Conservation (phyloP, 2,797 vertebrate species). For the Dromococcyx pavoninus region DNA sequence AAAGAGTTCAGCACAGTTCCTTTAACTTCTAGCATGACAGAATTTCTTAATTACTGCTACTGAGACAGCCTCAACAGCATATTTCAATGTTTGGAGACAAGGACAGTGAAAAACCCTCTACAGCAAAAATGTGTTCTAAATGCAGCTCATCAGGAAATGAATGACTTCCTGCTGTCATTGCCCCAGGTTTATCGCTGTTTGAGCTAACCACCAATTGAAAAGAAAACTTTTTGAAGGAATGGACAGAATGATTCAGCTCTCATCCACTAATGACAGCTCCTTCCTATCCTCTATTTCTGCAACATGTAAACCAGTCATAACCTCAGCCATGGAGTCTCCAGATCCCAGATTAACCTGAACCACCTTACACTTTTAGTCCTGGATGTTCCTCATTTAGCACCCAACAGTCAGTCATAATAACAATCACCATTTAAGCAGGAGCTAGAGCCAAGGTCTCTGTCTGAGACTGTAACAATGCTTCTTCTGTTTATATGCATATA, state of each 20-base stretch:
- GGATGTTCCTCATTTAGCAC: conserved; percentile 21
- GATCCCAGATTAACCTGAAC: conserved; percentile 36
- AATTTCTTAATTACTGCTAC: neutral
- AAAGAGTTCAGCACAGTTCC: neutral
- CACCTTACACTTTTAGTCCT: neutral
- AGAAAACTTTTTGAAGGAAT: neutral
- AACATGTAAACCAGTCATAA: neutral
- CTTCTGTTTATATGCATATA: neutral
- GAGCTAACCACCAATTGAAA: neutral
- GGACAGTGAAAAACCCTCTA: neutral
- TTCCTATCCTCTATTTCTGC: neutral
- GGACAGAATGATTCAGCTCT: neutral
- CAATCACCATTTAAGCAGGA: neutral
- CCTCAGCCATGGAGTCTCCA: neutral
- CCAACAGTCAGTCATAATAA: neutral
- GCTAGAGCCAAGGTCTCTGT: neutral
- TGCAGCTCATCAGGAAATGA: neutral
- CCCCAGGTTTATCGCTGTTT: neutral
- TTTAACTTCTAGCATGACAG: neutral
- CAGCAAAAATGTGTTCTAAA: neutral
- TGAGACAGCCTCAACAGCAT: neutral
- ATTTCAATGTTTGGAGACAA: neutral
- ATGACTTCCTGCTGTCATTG: neutral
- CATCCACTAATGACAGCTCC: neutral
- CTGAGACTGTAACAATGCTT: neutral